A percentile compares a stretch with the other conserved stretches of the same genome.
Conservation (phyloP, 1,140 invertebrate species). For the Chrysopa pallens region DNA sequence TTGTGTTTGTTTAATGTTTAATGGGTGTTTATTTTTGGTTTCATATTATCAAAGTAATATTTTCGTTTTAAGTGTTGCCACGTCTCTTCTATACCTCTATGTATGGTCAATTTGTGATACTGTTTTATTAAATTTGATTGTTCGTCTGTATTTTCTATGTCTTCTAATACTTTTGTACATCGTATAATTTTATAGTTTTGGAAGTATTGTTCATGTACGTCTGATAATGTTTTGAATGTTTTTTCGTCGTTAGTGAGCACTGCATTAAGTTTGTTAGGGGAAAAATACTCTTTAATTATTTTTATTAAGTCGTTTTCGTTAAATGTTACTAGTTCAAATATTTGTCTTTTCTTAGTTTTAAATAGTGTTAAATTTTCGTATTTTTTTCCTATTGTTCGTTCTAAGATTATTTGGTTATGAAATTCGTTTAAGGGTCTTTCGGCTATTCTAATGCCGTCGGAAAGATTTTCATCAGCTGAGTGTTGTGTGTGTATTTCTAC, state of each 20-base stretch:
- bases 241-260: background rate
- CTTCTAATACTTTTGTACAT: conserved; percentile 1
- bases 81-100: conserved; percentile 6
- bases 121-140: conserved; percentile 6
- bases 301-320: background rate
- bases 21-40: background rate
- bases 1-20: background rate
- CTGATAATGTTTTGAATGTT: too few species aligned
- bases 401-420: too few species aligned
- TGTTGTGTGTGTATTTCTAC: background rate
- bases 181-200: background rate
- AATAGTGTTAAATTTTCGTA: background rate
- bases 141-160: conserved; percentile 3
- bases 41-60: background rate
- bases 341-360: background rate
- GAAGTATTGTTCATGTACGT: background rate
- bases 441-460: background rate
- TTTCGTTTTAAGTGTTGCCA: conserved; percentile 5
- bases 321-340: background rate
- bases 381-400: too few species aligned
- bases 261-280: background rate
- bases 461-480: background rate
- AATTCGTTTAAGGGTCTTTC: background rate
- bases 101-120: conserved; percentile 6
- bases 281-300: background rate